Base-by-base conservation (phyloP, 2,113 vertebrate species). In the Phrynosoma blainvillii region DNA sequence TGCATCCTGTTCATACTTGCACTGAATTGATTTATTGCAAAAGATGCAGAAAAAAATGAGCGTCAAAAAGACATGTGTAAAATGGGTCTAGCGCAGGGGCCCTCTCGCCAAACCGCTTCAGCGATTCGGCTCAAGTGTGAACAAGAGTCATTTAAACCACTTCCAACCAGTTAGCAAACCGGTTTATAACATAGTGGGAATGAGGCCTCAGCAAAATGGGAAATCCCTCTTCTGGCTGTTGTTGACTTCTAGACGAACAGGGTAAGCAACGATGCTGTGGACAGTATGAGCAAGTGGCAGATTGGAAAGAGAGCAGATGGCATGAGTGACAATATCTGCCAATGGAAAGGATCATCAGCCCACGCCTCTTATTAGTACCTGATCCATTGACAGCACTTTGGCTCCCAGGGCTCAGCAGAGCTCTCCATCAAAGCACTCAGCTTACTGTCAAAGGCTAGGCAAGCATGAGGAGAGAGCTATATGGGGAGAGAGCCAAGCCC, bases 331-430 rank as follows among this genome's bases (percentile, higher is more conserved):
- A 42, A 77, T 80, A 85, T 86, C 79, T 82, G 32, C 79, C 71
- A 82, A 47, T 83, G 84, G 79, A 73, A 73, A 27, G 89, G 89
- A 87, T 86, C 89, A 87, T 76, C 88, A 82, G 79, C 88, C 73
- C 84, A 82, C 25, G 32, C 73, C 59, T 71, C 84, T 78, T 78
- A 59, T 86, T 82, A 71, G 79, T 71, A 62, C 32, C 62, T 79
- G 79, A 73, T 71, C 73, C 84, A 62, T 73, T 86, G 84, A 68
- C 88, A 83, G 84, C 59, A 52, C 73, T 32, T 88, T 54, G 74
- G 65, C 27, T 59, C 73, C 32, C 71, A 62, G 84, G 42, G 84
- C 84, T 86, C 47, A 70, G 13, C 1, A 30, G 27, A 78, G 62
- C 52, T 76, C 79, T 82, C 81, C 62, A 36, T 78, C 84, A 89